Conservation (phyloP, 1,140 invertebrate genomes). For the Delia radicum region DNA sequence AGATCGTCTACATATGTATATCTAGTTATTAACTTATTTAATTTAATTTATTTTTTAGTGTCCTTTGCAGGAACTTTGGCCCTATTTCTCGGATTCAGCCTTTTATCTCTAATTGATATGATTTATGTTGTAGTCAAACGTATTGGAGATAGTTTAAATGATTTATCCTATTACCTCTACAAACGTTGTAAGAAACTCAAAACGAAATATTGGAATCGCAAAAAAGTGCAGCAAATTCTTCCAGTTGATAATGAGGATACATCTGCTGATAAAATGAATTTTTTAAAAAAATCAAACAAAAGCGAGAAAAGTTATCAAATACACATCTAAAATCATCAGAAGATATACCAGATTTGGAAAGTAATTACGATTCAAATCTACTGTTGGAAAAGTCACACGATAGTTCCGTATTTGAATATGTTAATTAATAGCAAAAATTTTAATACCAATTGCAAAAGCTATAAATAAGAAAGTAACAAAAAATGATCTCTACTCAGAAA, state of each 20-base stretch:
- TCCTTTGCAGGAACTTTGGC: constrained; percentile 46
- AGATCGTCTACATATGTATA: neutral
- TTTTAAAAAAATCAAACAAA: neutral
- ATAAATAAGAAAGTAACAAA: neutral
- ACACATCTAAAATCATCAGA: neutral
- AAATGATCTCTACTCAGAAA: too few relatives aligned
- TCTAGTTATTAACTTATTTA: neutral
- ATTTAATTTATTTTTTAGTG: constrained; percentile 30
- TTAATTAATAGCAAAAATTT: neutral
- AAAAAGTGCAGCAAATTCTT: neutral
- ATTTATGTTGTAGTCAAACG: constrained; percentile 3
- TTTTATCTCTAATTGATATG: constrained; percentile 41
- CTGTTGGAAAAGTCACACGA: neutral
- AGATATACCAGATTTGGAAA: neutral
- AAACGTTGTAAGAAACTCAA: neutral
- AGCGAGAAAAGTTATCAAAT: neutral
- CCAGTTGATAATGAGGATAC: neutral
- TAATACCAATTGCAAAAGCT: too few relatives aligned
- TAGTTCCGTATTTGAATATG: neutral
- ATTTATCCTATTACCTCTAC: neutral
- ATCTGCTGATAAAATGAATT: neutral
- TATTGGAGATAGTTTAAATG: neutral
- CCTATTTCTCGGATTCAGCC: constrained; percentile 41
- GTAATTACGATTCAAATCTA: neutral
- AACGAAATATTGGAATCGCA: neutral